A percentile compares a stretch with the other conserved stretches of the same genome.
These are phyloP conservation scores for Volucella bombylans DNA, from an alignment of 2,888 invertebrate species.

Conservation along the genomic window DNA sequence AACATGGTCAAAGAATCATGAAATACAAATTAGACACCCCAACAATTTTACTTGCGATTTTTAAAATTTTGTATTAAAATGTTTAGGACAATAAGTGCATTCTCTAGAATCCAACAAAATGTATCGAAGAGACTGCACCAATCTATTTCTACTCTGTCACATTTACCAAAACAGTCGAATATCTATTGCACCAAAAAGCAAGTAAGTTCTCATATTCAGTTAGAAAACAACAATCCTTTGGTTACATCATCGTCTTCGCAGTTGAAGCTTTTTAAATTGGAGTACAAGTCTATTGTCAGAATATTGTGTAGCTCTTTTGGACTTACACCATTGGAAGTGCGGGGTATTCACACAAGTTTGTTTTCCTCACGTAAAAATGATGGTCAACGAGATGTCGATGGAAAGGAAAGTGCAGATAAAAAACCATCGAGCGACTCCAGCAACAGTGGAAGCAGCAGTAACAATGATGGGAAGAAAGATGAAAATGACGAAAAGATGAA, in stretches of 20 bases:
- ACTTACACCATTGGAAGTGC: conserved; percentile 76
- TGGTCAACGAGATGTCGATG: background rate
- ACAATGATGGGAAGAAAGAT: conserved; percentile 83
- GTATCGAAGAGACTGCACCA: conserved; percentile 39
- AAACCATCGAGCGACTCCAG: conserved; percentile 14
- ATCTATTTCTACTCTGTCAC: conserved; percentile 34
- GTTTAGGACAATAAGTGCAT: conserved; percentile 41
- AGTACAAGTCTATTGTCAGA: conserved; percentile 80
- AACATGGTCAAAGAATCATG: conserved; percentile 52
- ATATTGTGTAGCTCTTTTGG: conserved; percentile 79
- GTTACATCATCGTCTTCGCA: conserved; percentile 73
- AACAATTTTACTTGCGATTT: conserved; percentile 10
- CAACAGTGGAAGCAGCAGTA: conserved; percentile 36
- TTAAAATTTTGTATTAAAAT: conserved; percentile 30
- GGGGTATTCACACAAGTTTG: conserved; percentile 76
- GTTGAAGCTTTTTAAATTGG: conserved; percentile 77
- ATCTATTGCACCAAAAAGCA: conserved; percentile 51
- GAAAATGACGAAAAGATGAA: conserved; percentile 88
- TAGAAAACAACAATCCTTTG: conserved; percentile 22
- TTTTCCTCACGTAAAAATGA: conserved; percentile 38
- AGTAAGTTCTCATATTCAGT: conserved; percentile 22
- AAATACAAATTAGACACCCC: conserved; percentile 28
- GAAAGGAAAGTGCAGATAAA: conserved; percentile 8
- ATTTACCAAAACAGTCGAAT: conserved; percentile 7
- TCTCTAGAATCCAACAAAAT: conserved; percentile 44